Base-by-base conservation (phyloP, 2,797 vertebrate genomes). In the Pyrrhura leucotis region DNA sequence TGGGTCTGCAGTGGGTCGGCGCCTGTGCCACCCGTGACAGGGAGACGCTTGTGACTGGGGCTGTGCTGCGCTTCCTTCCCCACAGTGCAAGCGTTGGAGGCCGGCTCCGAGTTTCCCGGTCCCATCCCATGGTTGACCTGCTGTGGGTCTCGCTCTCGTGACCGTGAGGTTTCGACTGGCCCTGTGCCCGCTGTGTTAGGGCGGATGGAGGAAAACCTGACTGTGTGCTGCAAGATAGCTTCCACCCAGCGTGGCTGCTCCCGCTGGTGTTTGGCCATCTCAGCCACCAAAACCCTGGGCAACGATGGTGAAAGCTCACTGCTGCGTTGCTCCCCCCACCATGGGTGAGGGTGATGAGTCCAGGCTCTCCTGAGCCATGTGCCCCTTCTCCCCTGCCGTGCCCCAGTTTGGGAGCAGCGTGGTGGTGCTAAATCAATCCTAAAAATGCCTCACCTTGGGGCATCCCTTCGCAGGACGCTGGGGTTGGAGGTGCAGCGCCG, bases 361-460 rank as follows among this genome's bases (percentile, higher is more conserved):
- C 59, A 69, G 39, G 40, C 37, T 50, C 17, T 81, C 56, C 62
- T 2, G 8, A 56, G 56, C 40, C 47, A 12, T 3, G 4, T 50
- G 56, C n/a, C 31, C 45, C 35, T 3, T 23, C 50, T 66, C 25
- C 44, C 33, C n/a, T 1, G 4, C 68, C 0, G 0, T 2, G 1
- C 15, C 35, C 16, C 1, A 0, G 4, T 39, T 35, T 74, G 44
- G 53, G 56, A 44, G 5, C 14, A 23, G 53, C 1, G 1, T 29
- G 25, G 35, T 4, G 19, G 21, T 53, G 83, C 45, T 85, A 58
- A 62, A 73, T 18, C 1, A 0, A 14, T 80, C 19, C 19, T 25
- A 39, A 63, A 85, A 67, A 1, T 14, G 9, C 7, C 56, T 44
- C 19, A 1, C 21, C 44, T 9, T 7, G 18, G 28, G 35, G 33